Evolutionary conservation across 2,113 vertebrate genomes (phyloP).

Genomic region (Symphodus melops): DNA sequence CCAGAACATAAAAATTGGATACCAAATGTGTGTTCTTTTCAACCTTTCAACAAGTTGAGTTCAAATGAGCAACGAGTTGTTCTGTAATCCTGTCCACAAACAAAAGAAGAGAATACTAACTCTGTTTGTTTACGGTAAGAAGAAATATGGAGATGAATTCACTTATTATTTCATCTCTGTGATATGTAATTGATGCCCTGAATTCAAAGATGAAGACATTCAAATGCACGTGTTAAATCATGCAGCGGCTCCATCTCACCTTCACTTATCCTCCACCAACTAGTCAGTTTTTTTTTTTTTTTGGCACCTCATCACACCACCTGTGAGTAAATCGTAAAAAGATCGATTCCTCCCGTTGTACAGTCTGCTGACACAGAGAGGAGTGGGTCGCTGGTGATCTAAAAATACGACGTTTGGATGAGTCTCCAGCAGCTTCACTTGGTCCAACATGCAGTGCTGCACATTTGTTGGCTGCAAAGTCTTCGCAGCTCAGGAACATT

Average conservation of each 20-base stretch:
- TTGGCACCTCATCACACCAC: slow-evolving; percentile 14
- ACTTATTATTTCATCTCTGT: too few species aligned
- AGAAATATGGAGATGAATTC: background rate
- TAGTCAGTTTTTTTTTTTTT: slow-evolving; percentile 12
- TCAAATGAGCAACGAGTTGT: background rate
- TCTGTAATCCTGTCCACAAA: background rate
- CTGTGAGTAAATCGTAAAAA: slow-evolving; percentile 3
- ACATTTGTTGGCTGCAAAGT: slow-evolving; percentile 35
- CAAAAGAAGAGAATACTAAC: background rate
- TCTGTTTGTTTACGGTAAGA: background rate
- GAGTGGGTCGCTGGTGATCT: slow-evolving; percentile 26
- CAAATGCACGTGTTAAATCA: background rate
- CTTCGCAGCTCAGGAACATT: slow-evolving; percentile 21
- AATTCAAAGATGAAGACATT: background rate
- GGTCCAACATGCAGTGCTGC: slow-evolving; percentile 34
- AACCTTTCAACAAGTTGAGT: background rate
- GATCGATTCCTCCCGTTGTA: slow-evolving; percentile 20
- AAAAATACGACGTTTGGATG: slow-evolving; percentile 46
- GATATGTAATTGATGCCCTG: too few species aligned
- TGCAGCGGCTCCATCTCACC: background rate
- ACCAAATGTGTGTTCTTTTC: background rate
- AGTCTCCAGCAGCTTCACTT: slow-evolving; percentile 14
- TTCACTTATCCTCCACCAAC: slow-evolving; percentile 5
- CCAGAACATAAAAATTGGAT: background rate
- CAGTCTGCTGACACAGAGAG: slow-evolving; percentile 17